Base-by-base conservation (phyloP, 1,140 invertebrate species). In the Eciton burchellii region DNA sequence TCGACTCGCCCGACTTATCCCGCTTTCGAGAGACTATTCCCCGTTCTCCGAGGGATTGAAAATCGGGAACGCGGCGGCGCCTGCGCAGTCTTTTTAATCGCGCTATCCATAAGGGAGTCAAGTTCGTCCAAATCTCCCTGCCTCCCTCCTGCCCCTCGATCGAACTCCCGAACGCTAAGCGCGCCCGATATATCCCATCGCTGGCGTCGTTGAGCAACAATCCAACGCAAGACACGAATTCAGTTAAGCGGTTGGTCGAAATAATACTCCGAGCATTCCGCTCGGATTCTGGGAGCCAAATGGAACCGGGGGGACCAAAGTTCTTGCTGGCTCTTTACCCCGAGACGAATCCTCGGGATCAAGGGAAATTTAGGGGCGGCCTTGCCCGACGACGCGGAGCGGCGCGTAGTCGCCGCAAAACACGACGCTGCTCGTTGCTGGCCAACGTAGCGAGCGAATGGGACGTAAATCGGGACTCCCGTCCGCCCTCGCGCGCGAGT, bases 381-480 rank as follows among this genome's bases (percentile, higher is more conserved):
- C 63, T 66, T 66, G 49, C 35, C 26, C 49, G 63, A 43, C 74
- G 35, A 56, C 16, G 74, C 74, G 35, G 45, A 62, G 19, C 43
- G 26, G 71, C 47, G 29, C 35, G 3, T 29, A 12, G 35, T 26
- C 71, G 24, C 45, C 59, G 43, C 59, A 49, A 60, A 79, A 70
- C 63, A 70, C 1, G 59, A 11, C 74, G 62, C 19, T 35, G 16
- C 43, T 57, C 74, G 62, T 35, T 68, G 43, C 47, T 45, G 59
- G 29, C 19, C 35, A 6, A 79, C 49, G 74, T 29, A 79, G 49
- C n/a, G 74, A 79, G 24, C 49, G 63, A 45, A 79, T 57, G 74
- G 63, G 62, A 79, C 74, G 49, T 79, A 79, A 77, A 79, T 79
- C 74, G 74, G 56, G 66, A 6, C 24, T 21, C 63, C 16, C 35